Evolutionary conservation across 2,888 invertebrate species (phyloP).

Genomic region (Orthosia gracilis): DNA sequence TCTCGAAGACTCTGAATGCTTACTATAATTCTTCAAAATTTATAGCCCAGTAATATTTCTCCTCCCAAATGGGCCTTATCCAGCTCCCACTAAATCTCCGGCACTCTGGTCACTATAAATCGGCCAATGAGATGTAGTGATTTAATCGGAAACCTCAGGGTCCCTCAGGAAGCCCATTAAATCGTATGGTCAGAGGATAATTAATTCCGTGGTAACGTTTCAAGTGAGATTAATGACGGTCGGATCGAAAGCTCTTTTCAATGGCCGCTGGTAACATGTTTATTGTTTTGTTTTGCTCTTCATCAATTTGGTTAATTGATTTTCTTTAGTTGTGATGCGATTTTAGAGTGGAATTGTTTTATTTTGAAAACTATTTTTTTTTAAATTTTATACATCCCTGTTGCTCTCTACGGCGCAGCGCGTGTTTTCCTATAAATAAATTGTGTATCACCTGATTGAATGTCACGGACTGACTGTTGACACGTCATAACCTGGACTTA

Average conservation of each 20-base stretch:
- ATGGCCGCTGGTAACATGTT: conserved; percentile 77
- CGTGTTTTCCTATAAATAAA: too few species aligned
- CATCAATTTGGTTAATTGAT: conserved; percentile 64
- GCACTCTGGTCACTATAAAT: conserved; percentile 87
- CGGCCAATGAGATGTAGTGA: conserved; percentile 91
- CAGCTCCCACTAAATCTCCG: conserved; percentile 68
- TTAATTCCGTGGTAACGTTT: conserved; percentile 89
- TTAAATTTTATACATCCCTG: too few species aligned
- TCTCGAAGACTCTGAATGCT: neutral
- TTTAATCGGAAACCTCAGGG: conserved; percentile 90
- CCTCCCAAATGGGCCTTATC: conserved; percentile 53
- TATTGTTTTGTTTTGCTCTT: conserved; percentile 79
- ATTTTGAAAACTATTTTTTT: neutral
- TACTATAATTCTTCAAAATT: neutral
- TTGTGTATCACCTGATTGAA: too few species aligned
- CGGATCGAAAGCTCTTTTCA: conserved; percentile 83
- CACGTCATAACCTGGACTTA: too few species aligned
- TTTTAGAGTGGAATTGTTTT: neutral
- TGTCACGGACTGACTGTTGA: too few species aligned
- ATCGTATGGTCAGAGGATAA: conserved; percentile 91
- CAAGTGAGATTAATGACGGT: conserved; percentile 90
- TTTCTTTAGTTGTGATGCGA: conserved; percentile 26
- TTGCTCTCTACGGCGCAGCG: too few species aligned
- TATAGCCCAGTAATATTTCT: conserved; percentile 41
- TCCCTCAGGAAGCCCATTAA: conserved; percentile 90